Percentiles rank a stretch among this genome's conserved stretches.
phyloP scores from a whole-genome alignment of 2,797 vertebrate species.

The Danionella dracula region DNA sequence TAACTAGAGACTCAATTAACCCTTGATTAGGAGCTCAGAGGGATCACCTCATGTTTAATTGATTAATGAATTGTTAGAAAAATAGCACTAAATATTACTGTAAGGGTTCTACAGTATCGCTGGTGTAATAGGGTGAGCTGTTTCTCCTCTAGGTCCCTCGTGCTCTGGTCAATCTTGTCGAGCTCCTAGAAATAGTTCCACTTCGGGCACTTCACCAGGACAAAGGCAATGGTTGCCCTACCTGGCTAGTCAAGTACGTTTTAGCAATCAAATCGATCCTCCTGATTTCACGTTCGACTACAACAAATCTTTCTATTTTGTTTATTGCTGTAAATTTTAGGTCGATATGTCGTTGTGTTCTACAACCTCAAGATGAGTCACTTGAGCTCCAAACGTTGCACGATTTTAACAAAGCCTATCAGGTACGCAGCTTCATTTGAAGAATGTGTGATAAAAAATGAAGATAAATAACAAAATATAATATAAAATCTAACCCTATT shows the following conservation, averaged over 20 bases:
- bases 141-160: conserved; percentile 76
- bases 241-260: conserved; percentile 64
- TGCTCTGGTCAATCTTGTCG: conserved; percentile 84
- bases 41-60: no score
- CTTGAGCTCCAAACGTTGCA: conserved; percentile 65
- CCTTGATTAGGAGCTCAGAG: no score
- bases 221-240: conserved; percentile 67
- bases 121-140: no score
- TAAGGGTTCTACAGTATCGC: no score
- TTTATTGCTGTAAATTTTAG: conserved; percentile 9
- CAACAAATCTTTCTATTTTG: not conserved
- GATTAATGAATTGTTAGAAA: no score
- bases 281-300: not conserved
- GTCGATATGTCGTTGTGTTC: conserved; percentile 71
- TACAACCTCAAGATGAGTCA: conserved; percentile 69
- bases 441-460: no score
- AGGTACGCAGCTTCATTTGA: conserved; percentile 73
- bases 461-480: not conserved
- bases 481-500: not conserved
- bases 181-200: conserved; percentile 65
- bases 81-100: no score
- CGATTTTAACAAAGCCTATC: conserved; percentile 71
- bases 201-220: conserved; percentile 74
- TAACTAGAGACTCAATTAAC: no score
- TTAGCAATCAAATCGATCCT: not conserved